These are phyloP conservation scores for Plebejus argus DNA, from an alignment of 2,888 invertebrate genomes.

Conservation along the genomic window DNA sequence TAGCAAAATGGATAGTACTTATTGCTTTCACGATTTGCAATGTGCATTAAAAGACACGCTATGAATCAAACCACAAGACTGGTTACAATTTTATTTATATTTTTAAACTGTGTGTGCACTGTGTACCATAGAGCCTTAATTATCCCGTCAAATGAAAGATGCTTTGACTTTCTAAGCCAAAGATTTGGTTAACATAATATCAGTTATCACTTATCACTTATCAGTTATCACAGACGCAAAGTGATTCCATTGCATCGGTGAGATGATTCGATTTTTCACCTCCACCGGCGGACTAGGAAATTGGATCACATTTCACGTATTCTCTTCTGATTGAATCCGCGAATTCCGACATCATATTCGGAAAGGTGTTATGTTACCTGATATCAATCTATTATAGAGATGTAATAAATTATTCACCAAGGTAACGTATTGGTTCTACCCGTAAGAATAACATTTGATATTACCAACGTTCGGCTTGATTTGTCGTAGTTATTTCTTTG, in stretches of 20 bases:
- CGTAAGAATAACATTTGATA: background rate
- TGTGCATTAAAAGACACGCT: background rate
- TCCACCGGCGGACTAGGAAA: conserved; percentile 21
- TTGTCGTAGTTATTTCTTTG: background rate
- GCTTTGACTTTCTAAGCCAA: background rate
- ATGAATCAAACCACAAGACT: background rate
- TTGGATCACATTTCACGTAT: conserved; percentile 9
- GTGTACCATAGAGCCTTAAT: background rate
- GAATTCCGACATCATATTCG: conserved; percentile 5
- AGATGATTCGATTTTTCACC: conserved; percentile 16
- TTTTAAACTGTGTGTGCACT: too few species aligned
- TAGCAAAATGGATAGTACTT: background rate
- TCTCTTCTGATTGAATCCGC: background rate
- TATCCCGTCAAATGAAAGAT: background rate
- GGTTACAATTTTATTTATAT: background rate
- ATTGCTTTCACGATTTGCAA: background rate
- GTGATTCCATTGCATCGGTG: background rate
- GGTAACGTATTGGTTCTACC: background rate
- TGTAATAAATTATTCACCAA: background rate
- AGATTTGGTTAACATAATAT: background rate
- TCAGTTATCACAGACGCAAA: background rate
- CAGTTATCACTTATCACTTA: background rate
- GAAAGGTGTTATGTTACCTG: background rate
- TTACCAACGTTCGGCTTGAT: background rate
- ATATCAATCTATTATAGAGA: background rate